phyloP scores from a whole-genome alignment of 2,797 vertebrate species.

The Neoniphon sammara region DNA sequence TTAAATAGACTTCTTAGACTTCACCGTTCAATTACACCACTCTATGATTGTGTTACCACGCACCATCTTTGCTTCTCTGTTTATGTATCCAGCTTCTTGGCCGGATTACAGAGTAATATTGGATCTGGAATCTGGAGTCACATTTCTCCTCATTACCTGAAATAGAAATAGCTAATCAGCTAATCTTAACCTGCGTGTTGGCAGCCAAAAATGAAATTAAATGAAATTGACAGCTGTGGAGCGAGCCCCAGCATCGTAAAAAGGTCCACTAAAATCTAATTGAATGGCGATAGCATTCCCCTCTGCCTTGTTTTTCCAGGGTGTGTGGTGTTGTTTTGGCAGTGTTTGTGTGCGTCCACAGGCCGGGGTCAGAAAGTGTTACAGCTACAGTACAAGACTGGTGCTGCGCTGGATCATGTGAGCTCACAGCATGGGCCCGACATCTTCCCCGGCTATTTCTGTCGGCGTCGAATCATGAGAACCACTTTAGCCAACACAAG shows the following conservation, averaged over 20 bases:
- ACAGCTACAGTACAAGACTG: conserved; percentile 42
- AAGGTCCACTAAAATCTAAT: conserved; percentile 38
- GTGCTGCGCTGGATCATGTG: conserved; percentile 65
- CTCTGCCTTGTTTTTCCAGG: conserved; percentile 26
- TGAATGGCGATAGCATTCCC: conserved; percentile 33
- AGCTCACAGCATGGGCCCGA: conserved; percentile 57
- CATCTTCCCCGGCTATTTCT: conserved; percentile 68
- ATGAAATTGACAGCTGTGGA: conserved; percentile 40
- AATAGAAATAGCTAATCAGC: conserved; percentile 54
- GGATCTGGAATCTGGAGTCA: conserved; percentile 37
- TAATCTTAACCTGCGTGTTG: conserved; percentile 26
- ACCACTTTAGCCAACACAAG: conserved; percentile 66
- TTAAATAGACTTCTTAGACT: conserved; percentile 15
- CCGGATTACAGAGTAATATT: conserved; percentile 33
- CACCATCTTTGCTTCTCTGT: conserved; percentile 25
- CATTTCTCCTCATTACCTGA: conserved; percentile 56
- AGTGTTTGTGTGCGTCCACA: conserved; percentile 47
- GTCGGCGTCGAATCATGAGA: conserved; percentile 69
- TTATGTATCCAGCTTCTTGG: conserved; percentile 41
- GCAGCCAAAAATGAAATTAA: conserved; percentile 24
- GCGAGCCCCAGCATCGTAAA: conserved; percentile 35
- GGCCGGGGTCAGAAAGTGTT: conserved; percentile 45
- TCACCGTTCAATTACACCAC: conserved; percentile 20
- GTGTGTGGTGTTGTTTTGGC: conserved; percentile 41
- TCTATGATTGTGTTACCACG: not conserved